Conservation (phyloP, 2,888 invertebrate species). For the Gonocerus acuteangulatus region DNA sequence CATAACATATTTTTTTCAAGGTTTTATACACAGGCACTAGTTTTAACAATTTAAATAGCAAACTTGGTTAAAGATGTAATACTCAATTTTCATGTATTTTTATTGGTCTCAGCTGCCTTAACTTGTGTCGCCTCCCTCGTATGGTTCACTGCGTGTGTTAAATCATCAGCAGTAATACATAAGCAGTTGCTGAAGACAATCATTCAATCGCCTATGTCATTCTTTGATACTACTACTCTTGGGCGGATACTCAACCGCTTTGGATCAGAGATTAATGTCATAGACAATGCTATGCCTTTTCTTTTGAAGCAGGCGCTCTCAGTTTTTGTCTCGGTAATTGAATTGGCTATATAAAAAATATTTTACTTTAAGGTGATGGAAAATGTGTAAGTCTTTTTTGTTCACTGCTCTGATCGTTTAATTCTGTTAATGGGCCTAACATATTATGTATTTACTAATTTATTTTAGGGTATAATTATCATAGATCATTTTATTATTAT, state of each 20-base stretch:
- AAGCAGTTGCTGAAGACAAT: neutral
- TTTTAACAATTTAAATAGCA: neutral
- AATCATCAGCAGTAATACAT: conserved; percentile 26
- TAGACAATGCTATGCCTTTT: conserved; percentile 39
- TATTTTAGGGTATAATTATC: too few relatives aligned
- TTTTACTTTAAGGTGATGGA: too few relatives aligned
- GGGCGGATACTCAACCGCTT: conserved; percentile 46
- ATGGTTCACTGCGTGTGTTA: conserved; percentile 6
- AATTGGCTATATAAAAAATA: neutral
- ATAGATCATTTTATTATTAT: too few relatives aligned
- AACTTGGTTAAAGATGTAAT: neutral
- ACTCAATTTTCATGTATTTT: neutral
- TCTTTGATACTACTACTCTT: conserved; percentile 45
- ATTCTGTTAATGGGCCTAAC: too few relatives aligned
- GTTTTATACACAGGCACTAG: too few relatives aligned
- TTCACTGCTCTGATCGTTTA: too few relatives aligned
- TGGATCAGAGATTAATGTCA: conserved; percentile 43
- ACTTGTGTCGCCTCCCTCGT: neutral
- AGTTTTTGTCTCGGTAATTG: conserved; percentile 52
- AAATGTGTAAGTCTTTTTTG: too few relatives aligned
- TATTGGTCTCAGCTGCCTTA: neutral
- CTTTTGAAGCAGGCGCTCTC: conserved; percentile 18
- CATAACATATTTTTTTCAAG: too few relatives aligned
- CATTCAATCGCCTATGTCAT: conserved; percentile 42
- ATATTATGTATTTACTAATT: too few relatives aligned